Evolutionary conservation across 2,113 vertebrate genomes (phyloP).

Genomic region (Cinclus cinclus): DNA sequence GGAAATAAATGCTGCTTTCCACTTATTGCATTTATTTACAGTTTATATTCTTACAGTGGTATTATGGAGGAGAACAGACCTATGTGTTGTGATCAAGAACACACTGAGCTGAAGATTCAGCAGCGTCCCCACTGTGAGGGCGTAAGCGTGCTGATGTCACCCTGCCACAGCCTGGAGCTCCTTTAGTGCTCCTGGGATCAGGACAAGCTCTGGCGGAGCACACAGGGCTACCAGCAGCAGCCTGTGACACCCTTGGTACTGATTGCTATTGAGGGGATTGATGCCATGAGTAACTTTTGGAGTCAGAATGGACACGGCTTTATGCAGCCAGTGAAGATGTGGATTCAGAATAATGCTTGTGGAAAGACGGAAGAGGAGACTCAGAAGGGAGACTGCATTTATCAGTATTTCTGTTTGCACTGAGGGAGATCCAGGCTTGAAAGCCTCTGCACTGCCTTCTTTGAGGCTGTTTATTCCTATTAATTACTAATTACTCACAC

Average conservation of each 20-base stretch:
- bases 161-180: background rate
- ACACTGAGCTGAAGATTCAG: background rate
- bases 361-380: background rate
- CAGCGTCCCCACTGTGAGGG: background rate
- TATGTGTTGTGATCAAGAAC: background rate
- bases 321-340: background rate
- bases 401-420: background rate
- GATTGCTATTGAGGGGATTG: background rate
- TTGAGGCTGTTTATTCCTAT: background rate
- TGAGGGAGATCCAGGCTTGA: background rate
- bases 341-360: background rate
- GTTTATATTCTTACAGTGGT: background rate
- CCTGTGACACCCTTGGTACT: background rate
- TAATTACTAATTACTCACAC: conserved; percentile 3
- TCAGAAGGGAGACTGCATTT: background rate
- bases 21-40: background rate
- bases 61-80: background rate
- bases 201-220: background rate
- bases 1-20: background rate
- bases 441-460: background rate
- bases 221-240: background rate
- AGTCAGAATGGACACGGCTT: background rate
- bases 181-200: background rate
- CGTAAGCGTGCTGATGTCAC: background rate
- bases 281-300: background rate